Evolutionary conservation across 1,140 invertebrate genomes (phyloP), one percentile per base, ranked within the genome.

Genomic region (Procambarus virginalis): DNA sequence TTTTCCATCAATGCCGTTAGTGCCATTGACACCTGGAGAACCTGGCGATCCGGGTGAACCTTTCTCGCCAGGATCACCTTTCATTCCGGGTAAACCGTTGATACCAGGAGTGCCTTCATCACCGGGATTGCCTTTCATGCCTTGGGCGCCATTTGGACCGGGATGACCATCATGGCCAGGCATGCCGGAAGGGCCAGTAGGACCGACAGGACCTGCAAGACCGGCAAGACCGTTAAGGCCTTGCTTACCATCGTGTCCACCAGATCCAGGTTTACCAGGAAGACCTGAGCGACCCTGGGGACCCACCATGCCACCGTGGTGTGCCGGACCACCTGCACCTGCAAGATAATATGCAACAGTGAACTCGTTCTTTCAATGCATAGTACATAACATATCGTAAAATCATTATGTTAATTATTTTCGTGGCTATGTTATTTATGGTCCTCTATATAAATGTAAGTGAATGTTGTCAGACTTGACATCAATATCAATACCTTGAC

Each of bases 311-410:
- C 93, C 95, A 10, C 94, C 95, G 92, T 97, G 97, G 46, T 92
- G 95, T 55, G 94, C 96, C 73, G 96, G 97, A 51, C 93, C 94
- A 45, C 94, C 94, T 51, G 97, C 96, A 76, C 34, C 34, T 34
- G 34, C 34, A 34, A 34, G 34, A 34, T 34, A 34, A 34, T 34
- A 34, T 34, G 34, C 34, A 34, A 34, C 34, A 34, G 34, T 34
- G 34, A 34, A 34, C 34, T 34, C 34, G 34, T 34, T 34, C 34
- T 34, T 34, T 34, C 34, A 34, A 34, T 34, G 34, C 34, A 34
- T 34, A 34, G 34, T 34, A 34, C 34, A 34, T 34, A 34, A 34
- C 34, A 34, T 34, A 34, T 34, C 34, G 34, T 34, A 1, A 34
- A 34, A 34, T 34, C 34, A 34, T 34, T 34, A 0, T 34, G 34